Base-by-base conservation (phyloP, 2,888 invertebrate genomes). In the Dryococelus australis region DNA sequence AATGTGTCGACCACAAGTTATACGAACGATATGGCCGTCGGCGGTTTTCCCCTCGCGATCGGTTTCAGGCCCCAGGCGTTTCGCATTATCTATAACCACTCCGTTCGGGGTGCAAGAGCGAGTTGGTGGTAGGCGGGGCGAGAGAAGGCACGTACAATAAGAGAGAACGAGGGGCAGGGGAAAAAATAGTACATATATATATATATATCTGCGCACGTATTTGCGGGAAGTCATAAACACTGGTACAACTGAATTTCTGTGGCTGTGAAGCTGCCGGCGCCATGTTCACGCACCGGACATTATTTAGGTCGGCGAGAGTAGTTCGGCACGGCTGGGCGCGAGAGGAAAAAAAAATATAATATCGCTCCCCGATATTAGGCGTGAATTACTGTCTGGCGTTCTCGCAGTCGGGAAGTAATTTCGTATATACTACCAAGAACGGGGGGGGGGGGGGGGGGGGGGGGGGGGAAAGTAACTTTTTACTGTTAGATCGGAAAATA, bases 1-100 rank as follows among this genome's bases (percentile, higher is more conserved):
- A 88, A 87, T 88, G 87, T 88, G 80, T 87, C 85, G 51, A 87
- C 88, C 88, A 86, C 88, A 87, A 88, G 88, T 87, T 88, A 86
- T 88, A 85, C 87, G 65, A 65, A n/a, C 65, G 65, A 65, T 65
- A 65, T 65, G 65, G 53, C 78, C 27, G 0, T 47, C 51, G 24
- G 85, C 47, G 47, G 51, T 47, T 85, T 85, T 51, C 85, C 84
- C 85, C 51, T 28, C 0, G 24, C 85, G 65, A 65, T 35, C 24
- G 80, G 80, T 83, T 83, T 83, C 35, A 13, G 24, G 65, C n/a
- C 65, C 65, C 65, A n/a, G n/a, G 65, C 65, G 65, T 20, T n/a
- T 65, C 65, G n/a, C 65, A 65, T 65, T 65, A 65, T 65, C 65
- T 65, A 65, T 6, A 65, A 24, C 65, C 65, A 20, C 65, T n/a